Percentiles rank a stretch among this genome's conserved stretches.
Evolutionary conservation across 2,113 vertebrate genomes (phyloP).

Genomic region (Spea multiplicata): DNA sequence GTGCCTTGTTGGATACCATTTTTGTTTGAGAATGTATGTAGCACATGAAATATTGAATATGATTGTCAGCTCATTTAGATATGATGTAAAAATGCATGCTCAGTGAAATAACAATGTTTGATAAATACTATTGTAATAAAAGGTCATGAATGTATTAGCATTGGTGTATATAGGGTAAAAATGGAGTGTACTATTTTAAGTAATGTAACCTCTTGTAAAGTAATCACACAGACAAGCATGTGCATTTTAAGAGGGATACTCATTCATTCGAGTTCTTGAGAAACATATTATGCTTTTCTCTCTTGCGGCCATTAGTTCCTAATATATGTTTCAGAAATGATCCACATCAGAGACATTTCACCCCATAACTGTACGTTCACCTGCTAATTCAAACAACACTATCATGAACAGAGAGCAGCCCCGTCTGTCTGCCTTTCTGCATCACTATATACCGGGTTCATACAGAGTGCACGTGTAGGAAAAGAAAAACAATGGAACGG

Average conservation of each 20-base stretch:
- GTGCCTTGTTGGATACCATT: too few relatives aligned
- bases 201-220: neutral
- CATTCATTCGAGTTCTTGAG: neutral
- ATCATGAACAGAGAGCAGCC: neutral
- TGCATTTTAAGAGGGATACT: neutral
- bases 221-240: neutral
- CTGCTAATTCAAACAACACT: slow-evolving; percentile 43
- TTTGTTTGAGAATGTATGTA: too few relatives aligned
- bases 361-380: slow-evolving; percentile 37
- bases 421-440: slow-evolving; percentile 32
- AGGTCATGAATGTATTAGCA: too few relatives aligned
- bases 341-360: slow-evolving; percentile 22
- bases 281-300: neutral
- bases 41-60: too few relatives aligned
- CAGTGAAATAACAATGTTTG: too few relatives aligned
- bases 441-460: slow-evolving; percentile 39
- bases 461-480: slow-evolving; percentile 24
- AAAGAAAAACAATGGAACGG: slow-evolving; percentile 23
- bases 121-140: too few relatives aligned
- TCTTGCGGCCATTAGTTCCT: slow-evolving; percentile 12
- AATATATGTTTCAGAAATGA: slow-evolving; percentile 20
- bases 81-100: too few relatives aligned
- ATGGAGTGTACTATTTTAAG: too few relatives aligned
- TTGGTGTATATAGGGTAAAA: too few relatives aligned
- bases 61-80: too few relatives aligned